These are phyloP conservation scores for Agrochola litura DNA, from an alignment of 2,888 invertebrate species.

Conservation along the genomic window DNA sequence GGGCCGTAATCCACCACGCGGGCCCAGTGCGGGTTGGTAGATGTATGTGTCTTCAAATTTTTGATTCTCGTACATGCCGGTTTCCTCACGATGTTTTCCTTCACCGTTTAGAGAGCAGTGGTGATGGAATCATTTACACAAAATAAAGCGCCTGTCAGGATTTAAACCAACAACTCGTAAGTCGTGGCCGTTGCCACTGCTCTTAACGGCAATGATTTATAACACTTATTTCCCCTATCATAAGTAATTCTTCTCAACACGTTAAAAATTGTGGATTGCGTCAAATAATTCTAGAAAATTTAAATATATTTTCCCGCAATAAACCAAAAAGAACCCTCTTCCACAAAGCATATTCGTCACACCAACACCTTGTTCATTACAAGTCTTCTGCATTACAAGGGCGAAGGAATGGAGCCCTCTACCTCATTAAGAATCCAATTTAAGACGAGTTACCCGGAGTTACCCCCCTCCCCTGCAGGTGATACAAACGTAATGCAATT, in stretches of 20 bases:
- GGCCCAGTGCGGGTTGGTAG: no score
- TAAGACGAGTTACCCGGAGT: slow-evolving; percentile 80
- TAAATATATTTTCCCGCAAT: neutral
- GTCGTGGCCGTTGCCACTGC: no score
- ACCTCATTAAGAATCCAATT: slow-evolving; percentile 88
- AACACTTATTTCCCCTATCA: neutral
- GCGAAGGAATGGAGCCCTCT: slow-evolving; percentile 81
- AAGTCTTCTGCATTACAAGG: slow-evolving; percentile 71
- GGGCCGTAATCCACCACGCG: no score
- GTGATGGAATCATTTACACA: no score
- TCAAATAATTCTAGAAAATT: neutral
- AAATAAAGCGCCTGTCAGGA: no score
- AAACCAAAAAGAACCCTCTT: neutral
- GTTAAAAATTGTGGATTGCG: no score
- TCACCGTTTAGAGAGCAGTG: no score
- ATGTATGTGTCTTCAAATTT: no score
- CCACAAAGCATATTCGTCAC: slow-evolving; percentile 14
- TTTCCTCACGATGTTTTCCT: no score
- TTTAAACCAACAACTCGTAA: no score
- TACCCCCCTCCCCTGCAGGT: slow-evolving; percentile 83
- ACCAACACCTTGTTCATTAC: slow-evolving; percentile 45
- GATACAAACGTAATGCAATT: slow-evolving; percentile 88
- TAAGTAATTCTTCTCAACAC: neutral
- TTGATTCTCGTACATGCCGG: no score
- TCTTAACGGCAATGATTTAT: neutral